Evolutionary conservation across 2,888 invertebrate genomes (phyloP), one percentile per base, ranked within the genome.

Genomic region (Urechis unicinctus): DNA sequence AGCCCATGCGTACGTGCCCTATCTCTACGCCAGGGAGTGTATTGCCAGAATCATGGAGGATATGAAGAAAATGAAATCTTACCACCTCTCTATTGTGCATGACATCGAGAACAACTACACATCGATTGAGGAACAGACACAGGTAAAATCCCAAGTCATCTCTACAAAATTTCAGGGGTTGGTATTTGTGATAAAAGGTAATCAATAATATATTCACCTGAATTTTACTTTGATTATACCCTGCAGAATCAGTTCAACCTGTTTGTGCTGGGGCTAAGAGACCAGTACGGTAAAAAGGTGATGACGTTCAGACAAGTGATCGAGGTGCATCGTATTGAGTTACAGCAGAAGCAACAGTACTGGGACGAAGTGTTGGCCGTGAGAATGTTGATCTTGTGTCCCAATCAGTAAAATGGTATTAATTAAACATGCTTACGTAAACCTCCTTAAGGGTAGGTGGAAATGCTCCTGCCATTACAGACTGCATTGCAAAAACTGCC

Each of bases 1-100:
- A 51, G 66, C 71, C 54, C 68, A 74, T 65, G 74, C 74, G 3
- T 75, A 75, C 52, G 67, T 75, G 41, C 74, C 74, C 0, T 75
- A 74, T 58, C 52, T 67, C 49, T 73, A 70, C 49, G 73, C 74
- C 1, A 58, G 67, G 22, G 66, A 66, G 46, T 66, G 66, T 53
- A 69, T 75, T 24, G 66, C 66, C n/a, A 69, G 65, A 52, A 69
- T 75, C 26, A 65, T 69, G 54, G 66, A 67, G 29, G 74, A 75
- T 55, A 74, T 74, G 73, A 68, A 67, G 50, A 61, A 62, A n/a
- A 74, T 74, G 74, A 74, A 73, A 59, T 45, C 51, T 9, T 69
- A 63, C 41, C 75, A 75, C 56, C 58, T 74, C 48, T 53, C 63
- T 4, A 72, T 75, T 55, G 71, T 74, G 4, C 62, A 66, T 28